Conservation (phyloP, 1,140 invertebrate species). For the Coenobita brevimanus region DNA sequence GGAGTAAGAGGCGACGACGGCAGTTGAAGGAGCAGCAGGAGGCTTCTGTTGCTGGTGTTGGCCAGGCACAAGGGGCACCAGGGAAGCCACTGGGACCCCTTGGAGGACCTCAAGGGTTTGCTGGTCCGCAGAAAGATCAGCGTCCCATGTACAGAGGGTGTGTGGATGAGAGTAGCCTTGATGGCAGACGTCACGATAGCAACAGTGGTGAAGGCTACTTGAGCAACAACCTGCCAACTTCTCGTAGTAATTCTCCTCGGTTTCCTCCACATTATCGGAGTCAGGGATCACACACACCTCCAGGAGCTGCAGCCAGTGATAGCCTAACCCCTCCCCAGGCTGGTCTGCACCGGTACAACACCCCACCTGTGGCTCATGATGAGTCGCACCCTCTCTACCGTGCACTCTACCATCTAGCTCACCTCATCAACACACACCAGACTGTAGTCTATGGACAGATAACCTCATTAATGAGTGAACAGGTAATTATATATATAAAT, state of each 20-base stretch:
- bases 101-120: slow-evolving; percentile 38
- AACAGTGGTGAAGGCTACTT: slow-evolving; percentile 41
- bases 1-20: slow-evolving; percentile 93
- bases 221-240: slow-evolving; percentile 44
- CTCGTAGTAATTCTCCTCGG: slow-evolving; percentile 34
- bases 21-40: slow-evolving; percentile 87
- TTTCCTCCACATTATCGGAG: slow-evolving; percentile 23
- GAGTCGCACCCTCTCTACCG: slow-evolving; percentile 55
- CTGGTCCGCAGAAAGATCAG: slow-evolving; percentile 55
- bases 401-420: slow-evolving; percentile 55
- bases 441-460: slow-evolving; percentile 61
- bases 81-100: slow-evolving; percentile 72
- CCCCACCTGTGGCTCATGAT: slow-evolving; percentile 51
- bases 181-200: slow-evolving; percentile 28
- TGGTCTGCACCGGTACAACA: slow-evolving; percentile 39
- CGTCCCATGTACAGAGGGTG: slow-evolving; percentile 41
- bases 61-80: slow-evolving; percentile 62
- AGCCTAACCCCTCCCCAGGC: slow-evolving; percentile 60
- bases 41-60: slow-evolving; percentile 73
- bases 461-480: slow-evolving; percentile 60
- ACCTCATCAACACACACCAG: slow-evolving; percentile 60
- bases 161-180: slow-evolving; percentile 29
- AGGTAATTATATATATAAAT: slow-evolving; percentile 58
- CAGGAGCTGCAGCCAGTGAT: slow-evolving; percentile 42
- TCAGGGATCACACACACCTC: slow-evolving; percentile 46